Evolutionary conservation across 2,888 invertebrate species (phyloP), one percentile per base, ranked within the genome.

Genomic region (Odiellus spinosus): DNA sequence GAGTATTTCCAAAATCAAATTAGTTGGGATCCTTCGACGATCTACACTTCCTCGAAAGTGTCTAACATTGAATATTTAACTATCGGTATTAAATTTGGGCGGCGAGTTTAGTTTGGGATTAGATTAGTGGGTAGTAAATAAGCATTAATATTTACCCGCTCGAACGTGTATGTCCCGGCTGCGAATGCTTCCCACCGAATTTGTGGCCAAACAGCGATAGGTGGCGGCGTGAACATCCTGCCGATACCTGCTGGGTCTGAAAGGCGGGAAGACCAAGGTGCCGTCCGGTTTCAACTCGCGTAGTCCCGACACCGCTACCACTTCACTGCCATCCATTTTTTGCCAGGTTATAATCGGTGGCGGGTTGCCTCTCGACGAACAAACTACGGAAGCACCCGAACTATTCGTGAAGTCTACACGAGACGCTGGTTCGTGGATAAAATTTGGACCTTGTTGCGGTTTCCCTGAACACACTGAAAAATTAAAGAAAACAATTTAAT

Each of bases 121-220:
- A n/a, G n/a, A n/a, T n/a, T n/a, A n/a, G n/a, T n/a, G n/a, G n/a
- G n/a, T n/a, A n/a, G n/a, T n/a, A n/a, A n/a, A n/a, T n/a, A n/a
- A n/a, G 26, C 17, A 18, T 18, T 14, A 20, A 17, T 8, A 68
- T 75, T 76, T 74, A 93, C 93, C 93, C 69, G 91, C 90, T 73
- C 88, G 74, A 45, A 93, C 90, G 69, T 87, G 85, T 62, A 91
- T 87, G 66, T 87, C 86, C 45, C 87, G 74, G 41, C 90, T 90
- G 62, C 86, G 80, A 59, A 91, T 85, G 19, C 82, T 80, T 53
- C 91, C 91, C 58, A 85, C 84, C 49, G 80, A 76, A 67, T 87
- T 91, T 59, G 80, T 77, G 10, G 91, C 91, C 56, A 86, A 72
- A 65, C 93, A 93, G 58, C 86, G 82, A 70, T 91, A 91, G 52